A percentile compares a stretch with the other conserved stretches of the same genome.
Evolutionary conservation across 2,797 vertebrate species (phyloP).

Genomic region (Sebastes trivittatus): DNA sequence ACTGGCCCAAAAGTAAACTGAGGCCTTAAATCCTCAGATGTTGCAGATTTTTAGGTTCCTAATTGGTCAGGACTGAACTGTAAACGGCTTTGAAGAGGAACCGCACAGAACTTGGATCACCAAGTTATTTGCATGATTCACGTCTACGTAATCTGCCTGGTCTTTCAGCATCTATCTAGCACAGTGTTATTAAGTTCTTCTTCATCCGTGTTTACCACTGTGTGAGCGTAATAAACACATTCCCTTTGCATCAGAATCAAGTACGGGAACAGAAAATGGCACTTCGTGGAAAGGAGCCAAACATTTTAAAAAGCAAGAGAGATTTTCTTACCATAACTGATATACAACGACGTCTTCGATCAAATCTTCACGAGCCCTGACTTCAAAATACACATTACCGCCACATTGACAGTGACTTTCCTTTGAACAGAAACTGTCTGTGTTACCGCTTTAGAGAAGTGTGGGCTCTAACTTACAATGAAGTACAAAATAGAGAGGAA

Average conservation of each 20-base stretch:
- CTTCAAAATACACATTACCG: neutral
- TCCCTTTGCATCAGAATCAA: neutral
- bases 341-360: neutral
- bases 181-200: neutral
- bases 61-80: neutral
- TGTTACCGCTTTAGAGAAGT: slow-evolving; percentile 22
- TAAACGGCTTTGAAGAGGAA: neutral
- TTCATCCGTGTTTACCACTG: neutral
- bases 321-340: slow-evolving; percentile 45
- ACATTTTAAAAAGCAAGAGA: neutral
- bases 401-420: neutral
- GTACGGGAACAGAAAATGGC: neutral
- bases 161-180: neutral
- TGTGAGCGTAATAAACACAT: neutral
- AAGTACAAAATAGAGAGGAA: slow-evolving; percentile 61
- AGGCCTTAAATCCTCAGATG: neutral
- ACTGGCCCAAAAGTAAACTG: neutral
- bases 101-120: neutral
- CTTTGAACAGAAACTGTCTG: slow-evolving; percentile 1
- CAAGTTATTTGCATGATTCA: neutral
- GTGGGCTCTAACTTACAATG: slow-evolving; percentile 5
- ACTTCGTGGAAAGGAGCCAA: neutral
- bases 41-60: neutral
- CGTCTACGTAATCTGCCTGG: neutral
- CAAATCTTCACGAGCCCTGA: slow-evolving; percentile 2